Conservation (phyloP, 2,113 vertebrate genomes). For the Oryctolagus cuniculus region mOryCun1.1 NC_091453.1:48660001-48660500, state of each 20-base stretch:
- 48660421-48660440: background rate
- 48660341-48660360: background rate
- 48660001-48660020: constrained; percentile 1
- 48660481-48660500: too few relatives aligned
- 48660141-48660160: background rate
- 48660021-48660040: background rate
- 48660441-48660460: background rate
- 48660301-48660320: background rate
- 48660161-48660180: background rate
- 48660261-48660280: background rate
- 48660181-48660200: background rate
- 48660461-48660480: too few relatives aligned
- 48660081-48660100: background rate
- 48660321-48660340: background rate
- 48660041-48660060: background rate
- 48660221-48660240: background rate
- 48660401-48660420: background rate
- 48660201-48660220: background rate
- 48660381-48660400: background rate
- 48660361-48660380: background rate
- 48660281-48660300: background rate
- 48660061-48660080: background rate
- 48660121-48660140: background rate
- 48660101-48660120: background rate
- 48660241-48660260: background rate